phyloP scores from a whole-genome alignment of 2,888 invertebrate genomes.

The Villa cingulata region DNA sequence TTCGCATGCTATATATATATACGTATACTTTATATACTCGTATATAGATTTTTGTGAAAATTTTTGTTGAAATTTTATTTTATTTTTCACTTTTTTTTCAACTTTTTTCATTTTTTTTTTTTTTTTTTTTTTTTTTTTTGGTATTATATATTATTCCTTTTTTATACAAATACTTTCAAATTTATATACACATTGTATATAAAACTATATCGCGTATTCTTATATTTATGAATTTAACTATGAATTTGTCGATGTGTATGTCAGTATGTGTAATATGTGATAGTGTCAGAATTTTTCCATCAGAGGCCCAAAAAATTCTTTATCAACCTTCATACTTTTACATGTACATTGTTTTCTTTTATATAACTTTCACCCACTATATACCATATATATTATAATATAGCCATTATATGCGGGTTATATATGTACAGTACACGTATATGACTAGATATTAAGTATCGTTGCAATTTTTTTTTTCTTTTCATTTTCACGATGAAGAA shows the following conservation, averaged over 20 bases:
- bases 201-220: too few species aligned
- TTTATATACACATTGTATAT: not conserved
- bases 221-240: too few species aligned
- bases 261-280: not conserved
- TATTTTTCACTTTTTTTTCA: not conserved
- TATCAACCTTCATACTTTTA: too few species aligned
- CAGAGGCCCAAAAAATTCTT: not conserved
- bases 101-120: not conserved
- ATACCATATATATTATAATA: too few species aligned
- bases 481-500: too few species aligned
- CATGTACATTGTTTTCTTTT: not conserved
- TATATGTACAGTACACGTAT: too few species aligned
- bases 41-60: slow-evolving; percentile 20
- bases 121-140: not conserved
- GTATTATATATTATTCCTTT: too few species aligned
- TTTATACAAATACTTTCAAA: not conserved
- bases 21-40: too few species aligned
- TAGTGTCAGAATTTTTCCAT: not conserved
- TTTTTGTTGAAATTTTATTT: slow-evolving; percentile 8
- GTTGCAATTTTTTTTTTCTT: too few species aligned
- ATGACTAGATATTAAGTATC: too few species aligned
- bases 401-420: not conserved
- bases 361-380: not conserved
- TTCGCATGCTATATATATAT: slow-evolving; percentile 23
- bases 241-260: too few species aligned